A percentile compares a stretch with the other conserved stretches of the same genome.
Evolutionary conservation across 2,113 vertebrate genomes (phyloP).

Genomic region (Cyprinodon tularosa): DNA sequence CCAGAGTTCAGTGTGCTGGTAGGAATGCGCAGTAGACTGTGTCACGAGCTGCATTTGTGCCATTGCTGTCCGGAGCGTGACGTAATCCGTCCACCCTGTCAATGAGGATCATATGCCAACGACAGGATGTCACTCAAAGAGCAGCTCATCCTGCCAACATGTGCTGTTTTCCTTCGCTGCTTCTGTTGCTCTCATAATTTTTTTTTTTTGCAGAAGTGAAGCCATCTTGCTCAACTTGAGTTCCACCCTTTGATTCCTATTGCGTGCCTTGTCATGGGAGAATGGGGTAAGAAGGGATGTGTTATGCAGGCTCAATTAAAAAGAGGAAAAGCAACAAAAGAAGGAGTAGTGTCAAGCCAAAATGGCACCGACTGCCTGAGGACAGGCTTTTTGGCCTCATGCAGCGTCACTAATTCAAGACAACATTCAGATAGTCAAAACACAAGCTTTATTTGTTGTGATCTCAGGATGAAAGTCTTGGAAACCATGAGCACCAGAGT

Average conservation of each 20-base stretch:
- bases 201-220: constrained; percentile 69
- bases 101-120: constrained; percentile 56
- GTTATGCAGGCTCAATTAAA: constrained; percentile 53
- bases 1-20: constrained; percentile 67
- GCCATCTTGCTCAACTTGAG: constrained; percentile 74
- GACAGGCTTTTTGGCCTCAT: constrained; percentile 47
- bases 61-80: constrained; percentile 67
- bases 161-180: constrained; percentile 12
- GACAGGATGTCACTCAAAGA: constrained; percentile 44
- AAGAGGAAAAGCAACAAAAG: background rate
- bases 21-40: constrained; percentile 73
- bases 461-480: constrained; percentile 53
- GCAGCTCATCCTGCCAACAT: constrained; percentile 26
- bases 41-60: constrained; percentile 74
- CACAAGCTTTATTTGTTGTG: constrained; percentile 4
- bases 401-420: constrained; percentile 22
- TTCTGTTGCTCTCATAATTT: constrained; percentile 14
- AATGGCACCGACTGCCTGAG: constrained; percentile 56
- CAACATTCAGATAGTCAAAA: constrained; percentile 26
- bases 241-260: constrained; percentile 73
- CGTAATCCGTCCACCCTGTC: constrained; percentile 57
- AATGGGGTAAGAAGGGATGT: constrained; percentile 61
- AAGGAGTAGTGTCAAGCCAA: constrained; percentile 31
- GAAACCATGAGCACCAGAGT: constrained; percentile 29
- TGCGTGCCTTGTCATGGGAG: constrained; percentile 58